Evolutionary conservation across 2,888 invertebrate species (phyloP).

Genomic region (Norana najaformis): DNA sequence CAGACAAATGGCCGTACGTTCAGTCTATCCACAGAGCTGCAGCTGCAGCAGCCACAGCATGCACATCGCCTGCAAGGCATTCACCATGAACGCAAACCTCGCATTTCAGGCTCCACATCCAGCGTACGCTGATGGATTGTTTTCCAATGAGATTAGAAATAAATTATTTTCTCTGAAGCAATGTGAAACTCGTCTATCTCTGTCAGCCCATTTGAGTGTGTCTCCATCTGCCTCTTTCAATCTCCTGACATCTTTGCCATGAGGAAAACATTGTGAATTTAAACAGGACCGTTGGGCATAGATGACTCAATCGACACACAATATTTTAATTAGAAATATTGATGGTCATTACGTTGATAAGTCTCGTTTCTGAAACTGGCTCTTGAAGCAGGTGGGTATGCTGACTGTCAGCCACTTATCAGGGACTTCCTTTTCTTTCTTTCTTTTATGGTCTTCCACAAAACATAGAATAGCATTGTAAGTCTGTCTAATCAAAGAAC

Average conservation of each 20-base stretch:
- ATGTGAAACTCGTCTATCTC: not conserved
- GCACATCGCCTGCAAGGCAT: not conserved
- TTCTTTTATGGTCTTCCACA: no score
- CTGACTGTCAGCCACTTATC: no score
- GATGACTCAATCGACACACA: not conserved
- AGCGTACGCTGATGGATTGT: not conserved
- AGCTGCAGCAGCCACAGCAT: not conserved
- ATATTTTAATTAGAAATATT: not conserved
- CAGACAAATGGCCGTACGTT: not conserved
- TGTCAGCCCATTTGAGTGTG: not conserved
- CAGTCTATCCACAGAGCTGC: not conserved
- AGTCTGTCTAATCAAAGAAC: no score
- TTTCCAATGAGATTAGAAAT: constrained; percentile 21
- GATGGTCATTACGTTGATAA: not conserved
- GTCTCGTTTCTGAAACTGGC: not conserved
- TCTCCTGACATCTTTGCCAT: not conserved
- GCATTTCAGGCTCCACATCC: not conserved
- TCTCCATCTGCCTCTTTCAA: not conserved
- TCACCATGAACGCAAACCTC: not conserved
- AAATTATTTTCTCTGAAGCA: not conserved
- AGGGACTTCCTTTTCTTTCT: no score
- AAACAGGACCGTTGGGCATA: not conserved
- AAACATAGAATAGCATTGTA: no score
- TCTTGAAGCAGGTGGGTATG: no score
- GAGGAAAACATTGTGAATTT: not conserved